These are phyloP conservation scores for Corythornis vintsioides DNA, from an alignment of 2,113 vertebrate genomes.

Conservation along the genomic window DNA sequence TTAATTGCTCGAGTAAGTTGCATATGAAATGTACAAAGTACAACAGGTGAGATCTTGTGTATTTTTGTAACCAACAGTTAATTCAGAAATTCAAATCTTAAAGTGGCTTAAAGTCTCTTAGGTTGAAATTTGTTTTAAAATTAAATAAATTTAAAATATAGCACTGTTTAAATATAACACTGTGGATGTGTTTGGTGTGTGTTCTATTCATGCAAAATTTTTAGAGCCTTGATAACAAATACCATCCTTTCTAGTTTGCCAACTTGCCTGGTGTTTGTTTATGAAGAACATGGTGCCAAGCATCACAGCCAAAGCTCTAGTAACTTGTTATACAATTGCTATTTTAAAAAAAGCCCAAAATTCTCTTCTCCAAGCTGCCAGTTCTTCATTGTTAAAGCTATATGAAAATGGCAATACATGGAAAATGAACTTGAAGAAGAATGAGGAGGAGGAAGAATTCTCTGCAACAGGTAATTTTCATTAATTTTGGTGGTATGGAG, in stretches of 20 bases:
- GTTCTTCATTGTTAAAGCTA: not conserved
- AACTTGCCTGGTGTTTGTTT: not conserved
- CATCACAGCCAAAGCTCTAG: not conserved
- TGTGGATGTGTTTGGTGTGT: not conserved
- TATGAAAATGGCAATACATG: not conserved
- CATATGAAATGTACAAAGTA: not conserved
- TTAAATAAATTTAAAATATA: too few relatives aligned
- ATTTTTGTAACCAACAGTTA: not conserved
- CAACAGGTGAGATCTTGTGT: not conserved
- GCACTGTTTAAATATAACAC: not conserved
- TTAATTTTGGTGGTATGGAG: not conserved
- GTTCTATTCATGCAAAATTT: not conserved
- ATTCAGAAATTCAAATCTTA: not conserved
- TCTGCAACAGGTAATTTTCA: conserved; percentile 23
- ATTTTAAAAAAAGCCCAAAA: not conserved
- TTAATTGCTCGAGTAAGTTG: not conserved
- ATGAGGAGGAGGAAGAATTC: not conserved
- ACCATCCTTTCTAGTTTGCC: not conserved
- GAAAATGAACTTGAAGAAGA: not conserved
- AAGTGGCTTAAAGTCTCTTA: not conserved
- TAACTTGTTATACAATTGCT: not conserved
- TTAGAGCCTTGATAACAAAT: not conserved
- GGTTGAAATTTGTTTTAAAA: not conserved
- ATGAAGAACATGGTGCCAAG: not conserved
- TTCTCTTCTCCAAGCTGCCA: not conserved